These are phyloP conservation scores for Knipowitschia caucasica DNA, from an alignment of 2,797 vertebrate species.

Conservation along the genomic window DNA sequence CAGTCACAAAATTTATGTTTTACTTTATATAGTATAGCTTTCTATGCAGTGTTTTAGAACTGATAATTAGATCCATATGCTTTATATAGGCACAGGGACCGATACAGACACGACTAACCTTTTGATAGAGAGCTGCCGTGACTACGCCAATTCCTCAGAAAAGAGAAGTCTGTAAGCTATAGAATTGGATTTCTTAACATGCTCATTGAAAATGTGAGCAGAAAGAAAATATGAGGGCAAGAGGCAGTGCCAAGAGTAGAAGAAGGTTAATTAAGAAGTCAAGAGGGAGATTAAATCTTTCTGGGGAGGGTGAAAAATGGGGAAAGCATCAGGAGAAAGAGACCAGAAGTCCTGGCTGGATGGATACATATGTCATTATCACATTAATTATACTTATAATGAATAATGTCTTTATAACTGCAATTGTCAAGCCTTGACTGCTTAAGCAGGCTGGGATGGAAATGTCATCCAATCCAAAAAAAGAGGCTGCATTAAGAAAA, in stretches of 20 bases:
- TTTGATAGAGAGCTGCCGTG: constrained; percentile 8
- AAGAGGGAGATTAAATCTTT: constrained; percentile 40
- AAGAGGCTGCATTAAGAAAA: constrained; percentile 4
- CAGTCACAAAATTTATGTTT: not conserved
- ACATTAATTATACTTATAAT: constrained; percentile 2
- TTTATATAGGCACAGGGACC: not conserved
- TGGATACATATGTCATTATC: constrained; percentile 4
- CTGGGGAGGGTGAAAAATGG: constrained; percentile 21
- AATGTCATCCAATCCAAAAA: constrained; percentile 5
- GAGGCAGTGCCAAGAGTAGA: constrained; percentile 29
- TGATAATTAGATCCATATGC: not conserved
- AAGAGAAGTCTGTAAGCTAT: constrained; percentile 10
- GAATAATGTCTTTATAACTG: not conserved
- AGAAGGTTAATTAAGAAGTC: constrained; percentile 47
- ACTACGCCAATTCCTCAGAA: constrained; percentile 14
- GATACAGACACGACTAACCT: constrained; percentile 9
- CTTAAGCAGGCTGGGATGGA: not conserved
- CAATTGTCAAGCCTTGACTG: not conserved
- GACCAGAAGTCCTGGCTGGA: constrained; percentile 2
- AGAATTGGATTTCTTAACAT: constrained; percentile 19
- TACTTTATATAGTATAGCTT: not conserved
- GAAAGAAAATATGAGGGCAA: constrained; percentile 33
- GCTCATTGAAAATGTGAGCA: constrained; percentile 26
- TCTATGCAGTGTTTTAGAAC: not conserved
- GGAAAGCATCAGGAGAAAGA: constrained; percentile 18